Base-by-base conservation (phyloP, 2,797 vertebrate genomes). In the Orientallactaga sibirica region DNA sequence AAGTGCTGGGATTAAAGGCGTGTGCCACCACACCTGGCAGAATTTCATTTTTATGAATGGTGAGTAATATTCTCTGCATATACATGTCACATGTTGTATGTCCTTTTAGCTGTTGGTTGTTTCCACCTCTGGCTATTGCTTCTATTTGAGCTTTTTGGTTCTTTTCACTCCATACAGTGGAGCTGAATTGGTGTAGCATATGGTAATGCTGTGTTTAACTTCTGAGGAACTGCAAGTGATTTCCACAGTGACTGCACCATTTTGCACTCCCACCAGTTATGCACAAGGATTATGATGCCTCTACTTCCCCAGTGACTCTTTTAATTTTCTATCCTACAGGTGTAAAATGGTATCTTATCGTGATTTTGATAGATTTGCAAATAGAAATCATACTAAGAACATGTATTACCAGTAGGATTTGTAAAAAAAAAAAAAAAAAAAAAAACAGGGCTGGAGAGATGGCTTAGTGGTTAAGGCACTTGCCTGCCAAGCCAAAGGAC, bases 341-440 rank as follows among this genome's bases (percentile, higher is more conserved):
- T 67, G 3, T 71, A 20, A 89, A 67, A 71, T 66, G 62, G 29
- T 61, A 81, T 66, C 55, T 91, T n/a, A 67, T 24, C n/a, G 67
- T 86, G 66, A 41, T 91, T 82, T 82, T 73, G 33, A 66, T 16
- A 71, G 71, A 85, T 61, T 33, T 68, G 81, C 43, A 71, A 91
- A 55, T 14, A 82, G 66, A 70, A 91, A 68, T 88, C n/a, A 74
- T 75, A 77, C 25, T 9, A 7, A 91, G 41, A 29, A 81, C 12
- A 82, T n/a, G n/a, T 27, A 71, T 52, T 41, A 9, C 58, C 48
- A 6, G 55, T 87, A 89, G 58, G 24, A 52, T 90, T 93, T 81
- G 25, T 33, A 58, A 81, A 11, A 43, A 93, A 81, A 48, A 37
- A 37, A 2, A 37, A 43, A 93, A 81, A 7, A 68, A 11, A 43